Conservation (phyloP, 2,888 invertebrate species). For the Deroplatys truncata region DNA sequence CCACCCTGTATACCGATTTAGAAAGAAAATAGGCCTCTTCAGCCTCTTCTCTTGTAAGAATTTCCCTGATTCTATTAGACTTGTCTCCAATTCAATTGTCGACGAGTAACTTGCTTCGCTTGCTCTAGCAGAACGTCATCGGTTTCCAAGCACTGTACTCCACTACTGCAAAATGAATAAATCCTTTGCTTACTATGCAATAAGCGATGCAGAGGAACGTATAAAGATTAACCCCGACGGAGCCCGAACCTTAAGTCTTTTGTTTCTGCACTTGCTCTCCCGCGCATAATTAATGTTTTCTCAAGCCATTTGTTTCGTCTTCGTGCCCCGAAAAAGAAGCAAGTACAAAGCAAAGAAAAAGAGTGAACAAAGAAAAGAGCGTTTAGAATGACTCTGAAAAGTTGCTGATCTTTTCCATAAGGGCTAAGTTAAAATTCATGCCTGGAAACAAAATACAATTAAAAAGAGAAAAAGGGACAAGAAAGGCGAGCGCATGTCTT, state of each 20-base stretch:
- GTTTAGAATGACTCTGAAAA: background rate
- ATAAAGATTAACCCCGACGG: background rate
- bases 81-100: too few species aligned
- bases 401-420: background rate
- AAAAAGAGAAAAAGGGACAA: background rate
- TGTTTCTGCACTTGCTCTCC: background rate
- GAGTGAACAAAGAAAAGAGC: background rate
- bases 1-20: too few species aligned
- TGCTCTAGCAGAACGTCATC: background rate
- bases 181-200: background rate
- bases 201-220: background rate
- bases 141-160: background rate
- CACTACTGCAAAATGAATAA: background rate
- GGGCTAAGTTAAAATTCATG: background rate
- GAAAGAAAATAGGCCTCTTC: too few species aligned
- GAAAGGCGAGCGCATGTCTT: too few species aligned
- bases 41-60: too few species aligned
- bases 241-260: background rate
- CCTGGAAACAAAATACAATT: background rate
- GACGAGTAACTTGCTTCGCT: too few species aligned
- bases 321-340: background rate
- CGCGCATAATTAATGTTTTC: background rate
- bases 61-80: too few species aligned
- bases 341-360: background rate
- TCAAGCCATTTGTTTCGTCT: background rate